A percentile compares a stretch with the other conserved stretches of the same genome.
Evolutionary conservation across 2,797 vertebrate genomes (phyloP).

Genomic region (Syngnathus rostellatus): DNA sequence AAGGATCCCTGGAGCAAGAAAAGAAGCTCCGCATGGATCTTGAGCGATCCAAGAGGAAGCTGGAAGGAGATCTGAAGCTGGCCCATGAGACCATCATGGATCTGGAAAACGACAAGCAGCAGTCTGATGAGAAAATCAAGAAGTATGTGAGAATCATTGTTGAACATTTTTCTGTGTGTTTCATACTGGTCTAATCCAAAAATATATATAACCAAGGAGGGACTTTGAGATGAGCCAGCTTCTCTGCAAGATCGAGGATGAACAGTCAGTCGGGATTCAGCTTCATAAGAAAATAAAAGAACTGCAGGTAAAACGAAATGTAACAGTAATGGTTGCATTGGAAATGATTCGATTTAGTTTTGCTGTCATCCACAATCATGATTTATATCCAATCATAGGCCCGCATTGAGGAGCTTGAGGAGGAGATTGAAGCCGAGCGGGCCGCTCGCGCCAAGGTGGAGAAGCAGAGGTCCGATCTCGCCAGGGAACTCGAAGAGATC

Average conservation of each 20-base stretch:
- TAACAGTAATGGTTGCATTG: not conserved
- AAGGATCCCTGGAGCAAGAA: constrained; percentile 79
- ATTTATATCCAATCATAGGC: constrained; percentile 49
- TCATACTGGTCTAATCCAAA: not conserved
- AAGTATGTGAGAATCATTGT: constrained; percentile 58
- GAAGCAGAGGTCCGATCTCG: constrained; percentile 72
- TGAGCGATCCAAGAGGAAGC: constrained; percentile 75
- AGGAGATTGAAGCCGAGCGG: constrained; percentile 77
- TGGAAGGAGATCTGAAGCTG: constrained; percentile 82
- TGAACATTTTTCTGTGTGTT: not conserved
- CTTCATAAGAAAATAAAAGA: constrained; percentile 73
- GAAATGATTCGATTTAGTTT: not conserved
- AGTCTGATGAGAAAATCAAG: constrained; percentile 79
- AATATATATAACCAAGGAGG: constrained; percentile 58
- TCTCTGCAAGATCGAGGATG: constrained; percentile 76
- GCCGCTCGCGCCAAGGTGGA: constrained; percentile 67
- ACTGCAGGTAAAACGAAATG: constrained; percentile 64
- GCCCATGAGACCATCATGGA: constrained; percentile 77
- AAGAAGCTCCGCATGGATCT: constrained; percentile 77
- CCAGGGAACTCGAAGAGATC: constrained; percentile 81
- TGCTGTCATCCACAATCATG: not conserved
- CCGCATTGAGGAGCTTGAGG: constrained; percentile 76
- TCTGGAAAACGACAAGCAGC: constrained; percentile 79
- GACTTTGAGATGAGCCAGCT: constrained; percentile 82
- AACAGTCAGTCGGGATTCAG: constrained; percentile 60